A percentile compares a stretch with the other conserved stretches of the same genome.
phyloP scores from a whole-genome alignment of 2,113 vertebrate genomes.

The Brachyhypopomus gauderio region DNA sequence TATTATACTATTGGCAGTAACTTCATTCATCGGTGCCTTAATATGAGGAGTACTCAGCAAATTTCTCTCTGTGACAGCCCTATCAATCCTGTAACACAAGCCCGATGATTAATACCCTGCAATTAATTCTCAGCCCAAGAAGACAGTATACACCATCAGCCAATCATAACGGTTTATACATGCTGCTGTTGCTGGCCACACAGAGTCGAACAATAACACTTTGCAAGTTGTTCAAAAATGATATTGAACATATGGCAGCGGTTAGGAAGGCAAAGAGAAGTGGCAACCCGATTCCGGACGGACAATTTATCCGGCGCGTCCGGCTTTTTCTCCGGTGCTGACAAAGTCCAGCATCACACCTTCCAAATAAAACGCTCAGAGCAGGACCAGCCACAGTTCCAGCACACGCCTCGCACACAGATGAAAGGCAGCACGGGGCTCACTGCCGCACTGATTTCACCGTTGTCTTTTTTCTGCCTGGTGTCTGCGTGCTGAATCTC shows the following conservation, averaged over 20 bases:
- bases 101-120: conserved; percentile 23
- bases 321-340: conserved; percentile 52
- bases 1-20: neutral
- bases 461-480: conserved; percentile 43
- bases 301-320: conserved; percentile 49
- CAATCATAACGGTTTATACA: conserved; percentile 24
- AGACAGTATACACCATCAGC: conserved; percentile 11
- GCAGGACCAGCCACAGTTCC: conserved; percentile 37
- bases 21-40: conserved; percentile 26
- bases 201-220: conserved; percentile 40
- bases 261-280: conserved; percentile 51
- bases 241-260: conserved; percentile 61
- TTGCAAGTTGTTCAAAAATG: conserved; percentile 41
- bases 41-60: conserved; percentile 19
- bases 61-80: conserved; percentile 23
- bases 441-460: conserved; percentile 42
- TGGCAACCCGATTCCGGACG: conserved; percentile 46
- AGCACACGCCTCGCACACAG: conserved; percentile 33
- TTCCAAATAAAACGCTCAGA: conserved; percentile 48
- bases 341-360: conserved; percentile 59
- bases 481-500: conserved; percentile 18
- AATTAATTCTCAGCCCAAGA: conserved; percentile 37
- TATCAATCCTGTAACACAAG: conserved; percentile 9
- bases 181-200: conserved; percentile 17
- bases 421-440: conserved; percentile 41